Conservation (phyloP, 2,888 invertebrate genomes). For the Cyaniris semiargus region DNA sequence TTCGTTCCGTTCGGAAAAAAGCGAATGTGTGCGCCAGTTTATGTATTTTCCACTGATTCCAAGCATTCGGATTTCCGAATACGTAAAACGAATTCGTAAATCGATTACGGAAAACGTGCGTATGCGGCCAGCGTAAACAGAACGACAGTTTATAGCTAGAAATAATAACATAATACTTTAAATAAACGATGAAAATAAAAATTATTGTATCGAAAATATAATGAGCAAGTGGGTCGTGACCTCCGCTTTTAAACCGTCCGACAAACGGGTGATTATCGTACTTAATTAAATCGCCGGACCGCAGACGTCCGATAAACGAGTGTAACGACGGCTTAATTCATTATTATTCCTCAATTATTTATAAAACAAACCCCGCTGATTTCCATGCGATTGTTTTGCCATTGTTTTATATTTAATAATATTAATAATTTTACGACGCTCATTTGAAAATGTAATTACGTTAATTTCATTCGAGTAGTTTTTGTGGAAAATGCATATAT, state of each 20-base stretch:
- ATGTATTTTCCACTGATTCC: too few species aligned
- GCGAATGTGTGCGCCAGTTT: too few species aligned
- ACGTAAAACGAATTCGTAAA: too few species aligned
- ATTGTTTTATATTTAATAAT: constrained; percentile 7
- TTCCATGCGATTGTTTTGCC: not conserved
- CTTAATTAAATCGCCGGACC: constrained; percentile 18
- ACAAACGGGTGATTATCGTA: constrained; percentile 10
- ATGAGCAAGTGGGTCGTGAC: constrained; percentile 9
- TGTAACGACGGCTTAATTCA: constrained; percentile 26
- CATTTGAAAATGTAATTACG: not conserved
- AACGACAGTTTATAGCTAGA: too few species aligned
- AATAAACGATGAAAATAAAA: constrained; percentile 3
- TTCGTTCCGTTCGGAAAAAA: too few species aligned
- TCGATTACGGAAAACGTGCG: too few species aligned
- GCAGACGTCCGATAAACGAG: constrained; percentile 8
- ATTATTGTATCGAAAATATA: constrained; percentile 9
- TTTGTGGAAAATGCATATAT: not conserved
- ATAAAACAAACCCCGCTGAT: constrained; percentile 21
- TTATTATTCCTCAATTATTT: constrained; percentile 23
- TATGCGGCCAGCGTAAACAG: too few species aligned
- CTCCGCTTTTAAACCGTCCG: constrained; percentile 16
- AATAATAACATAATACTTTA: too few species aligned
- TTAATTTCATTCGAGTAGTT: not conserved
- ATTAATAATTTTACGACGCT: not conserved
- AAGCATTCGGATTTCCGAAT: too few species aligned